A percentile compares a stretch with the other conserved stretches of the same genome.
These are phyloP conservation scores for Setophaga kirtlandii DNA, from an alignment of 2,113 vertebrate species.

Conservation along the genomic window DNA sequence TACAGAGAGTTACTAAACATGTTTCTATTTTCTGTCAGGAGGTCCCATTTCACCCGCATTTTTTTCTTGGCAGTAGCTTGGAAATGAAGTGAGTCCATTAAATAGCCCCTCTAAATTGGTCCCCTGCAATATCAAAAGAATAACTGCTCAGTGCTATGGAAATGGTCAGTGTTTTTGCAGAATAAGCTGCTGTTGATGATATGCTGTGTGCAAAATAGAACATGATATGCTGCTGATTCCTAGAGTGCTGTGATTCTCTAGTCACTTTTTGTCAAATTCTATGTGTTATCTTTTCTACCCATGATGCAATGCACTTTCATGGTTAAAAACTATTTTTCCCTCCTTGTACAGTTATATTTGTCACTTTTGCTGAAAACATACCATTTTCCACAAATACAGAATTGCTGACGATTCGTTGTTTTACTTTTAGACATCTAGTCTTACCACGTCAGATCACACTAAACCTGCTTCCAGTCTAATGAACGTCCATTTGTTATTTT, in stretches of 20 bases:
- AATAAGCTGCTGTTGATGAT: neutral
- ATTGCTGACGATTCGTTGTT: neutral
- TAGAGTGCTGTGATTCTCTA: neutral
- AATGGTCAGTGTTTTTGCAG: neutral
- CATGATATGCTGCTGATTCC: neutral
- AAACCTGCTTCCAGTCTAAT: neutral
- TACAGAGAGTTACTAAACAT: neutral
- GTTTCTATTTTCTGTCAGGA: neutral
- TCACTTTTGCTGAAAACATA: neutral
- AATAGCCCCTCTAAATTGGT: neutral
- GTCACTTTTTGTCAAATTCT: neutral
- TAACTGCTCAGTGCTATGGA: neutral
- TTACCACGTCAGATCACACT: neutral
- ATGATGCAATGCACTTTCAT: neutral
- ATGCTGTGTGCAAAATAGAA: neutral
- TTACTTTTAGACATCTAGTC: neutral
- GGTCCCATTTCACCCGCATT: neutral
- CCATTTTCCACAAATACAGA: neutral
- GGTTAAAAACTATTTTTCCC: neutral
- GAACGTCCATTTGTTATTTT: neutral
- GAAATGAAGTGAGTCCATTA: neutral
- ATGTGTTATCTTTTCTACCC: neutral
- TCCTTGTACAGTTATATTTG: neutral
- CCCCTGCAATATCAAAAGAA: neutral
- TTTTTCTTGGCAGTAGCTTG: neutral